Conservation (phyloP, 1,140 invertebrate genomes). For the Sarcophaga bullata region DNA sequence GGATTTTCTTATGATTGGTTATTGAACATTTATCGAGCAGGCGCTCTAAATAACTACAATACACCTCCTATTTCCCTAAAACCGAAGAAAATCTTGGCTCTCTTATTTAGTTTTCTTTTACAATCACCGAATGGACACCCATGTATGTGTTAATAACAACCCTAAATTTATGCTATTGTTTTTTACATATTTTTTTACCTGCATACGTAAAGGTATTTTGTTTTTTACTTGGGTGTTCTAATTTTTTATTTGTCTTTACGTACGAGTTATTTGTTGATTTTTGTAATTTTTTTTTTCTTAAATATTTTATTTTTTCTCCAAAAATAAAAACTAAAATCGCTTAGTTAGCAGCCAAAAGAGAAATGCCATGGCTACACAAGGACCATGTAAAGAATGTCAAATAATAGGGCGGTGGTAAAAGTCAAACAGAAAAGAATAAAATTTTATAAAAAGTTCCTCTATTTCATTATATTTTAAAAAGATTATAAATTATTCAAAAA, state of each 20-base stretch:
- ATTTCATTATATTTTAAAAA: too few relatives aligned
- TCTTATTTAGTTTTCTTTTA: background rate
- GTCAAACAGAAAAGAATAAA: too few relatives aligned
- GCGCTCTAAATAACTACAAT: background rate
- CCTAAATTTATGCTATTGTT: background rate
- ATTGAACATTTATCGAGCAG: conserved; percentile 37
- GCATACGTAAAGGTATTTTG: background rate
- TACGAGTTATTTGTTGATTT: conserved; percentile 29
- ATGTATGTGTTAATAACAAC: too few relatives aligned
- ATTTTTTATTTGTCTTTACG: conserved; percentile 27
- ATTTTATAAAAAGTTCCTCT: too few relatives aligned
- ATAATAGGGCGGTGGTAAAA: too few relatives aligned
- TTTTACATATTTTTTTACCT: background rate
- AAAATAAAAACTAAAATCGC: background rate
- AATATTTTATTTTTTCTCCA: background rate
- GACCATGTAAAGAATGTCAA: background rate
- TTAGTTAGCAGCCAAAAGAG: conserved; percentile 2
- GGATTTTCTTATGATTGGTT: conserved; percentile 14
- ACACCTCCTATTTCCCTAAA: background rate
- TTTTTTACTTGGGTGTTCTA: background rate
- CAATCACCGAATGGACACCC: background rate
- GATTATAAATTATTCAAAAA: too few relatives aligned
- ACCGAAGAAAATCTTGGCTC: background rate
- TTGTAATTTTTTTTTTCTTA: background rate
- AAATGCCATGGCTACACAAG: background rate